These are phyloP conservation scores for Paragorgia papillata DNA, from an alignment of 92 coral and sea anemone species.

Conservation along the genomic window DNA sequence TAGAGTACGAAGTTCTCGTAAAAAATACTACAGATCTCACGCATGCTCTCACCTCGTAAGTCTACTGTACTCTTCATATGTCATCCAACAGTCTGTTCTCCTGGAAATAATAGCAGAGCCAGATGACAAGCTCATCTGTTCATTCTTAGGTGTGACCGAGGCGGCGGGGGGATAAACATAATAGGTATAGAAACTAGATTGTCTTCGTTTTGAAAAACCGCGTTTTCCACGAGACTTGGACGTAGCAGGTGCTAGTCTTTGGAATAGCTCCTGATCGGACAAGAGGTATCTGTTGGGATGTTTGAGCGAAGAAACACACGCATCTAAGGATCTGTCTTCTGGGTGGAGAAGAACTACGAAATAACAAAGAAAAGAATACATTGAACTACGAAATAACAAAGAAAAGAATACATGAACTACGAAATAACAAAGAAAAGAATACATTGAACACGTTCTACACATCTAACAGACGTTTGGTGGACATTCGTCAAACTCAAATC, in stretches of 20 bases:
- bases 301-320: conserved; percentile 61
- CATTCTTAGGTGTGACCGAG: conserved; percentile 19
- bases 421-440: too few relatives aligned
- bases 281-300: conserved; percentile 39
- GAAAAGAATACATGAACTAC: too few relatives aligned
- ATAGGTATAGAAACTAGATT: conserved; percentile 4
- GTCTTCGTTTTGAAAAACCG: not conserved
- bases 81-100: conserved; percentile 43
- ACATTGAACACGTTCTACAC: too few relatives aligned
- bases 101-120: conserved; percentile 26
- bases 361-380: too few relatives aligned
- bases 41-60: conserved; percentile 34
- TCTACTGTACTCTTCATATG: conserved; percentile 37
- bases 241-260: conserved; percentile 1
- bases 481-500: too few relatives aligned
- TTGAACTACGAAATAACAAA: too few relatives aligned
- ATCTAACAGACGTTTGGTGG: too few relatives aligned
- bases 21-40: too few relatives aligned
- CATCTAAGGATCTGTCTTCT: conserved; percentile 73
- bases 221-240: not conserved
- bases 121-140: conserved; percentile 25
- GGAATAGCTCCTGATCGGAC: conserved; percentile 2
- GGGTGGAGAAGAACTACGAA: conserved; percentile 86
- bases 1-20: too few relatives aligned
- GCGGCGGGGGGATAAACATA: conserved; percentile 30